These are phyloP conservation scores for Zosterops japonicus DNA, from an alignment of 2,113 vertebrate species.

Conservation along the genomic window DNA sequence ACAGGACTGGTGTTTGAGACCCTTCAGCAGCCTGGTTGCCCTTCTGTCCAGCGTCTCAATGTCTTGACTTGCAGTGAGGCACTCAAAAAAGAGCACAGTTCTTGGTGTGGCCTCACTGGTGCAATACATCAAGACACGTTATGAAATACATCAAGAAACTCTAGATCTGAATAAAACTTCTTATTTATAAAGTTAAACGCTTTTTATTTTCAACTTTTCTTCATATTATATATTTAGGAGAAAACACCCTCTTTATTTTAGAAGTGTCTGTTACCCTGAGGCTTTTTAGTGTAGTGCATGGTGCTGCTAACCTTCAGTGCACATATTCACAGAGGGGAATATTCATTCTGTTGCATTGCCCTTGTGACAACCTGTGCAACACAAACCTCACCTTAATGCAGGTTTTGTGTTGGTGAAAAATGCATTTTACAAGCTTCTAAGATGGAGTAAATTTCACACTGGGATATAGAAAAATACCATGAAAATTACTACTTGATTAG, in stretches of 20 bases:
- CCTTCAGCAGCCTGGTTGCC: background rate
- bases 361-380: background rate
- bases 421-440: background rate
- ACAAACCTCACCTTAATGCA: background rate
- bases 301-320: background rate
- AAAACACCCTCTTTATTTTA: background rate
- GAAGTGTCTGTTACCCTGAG: background rate
- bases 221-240: background rate
- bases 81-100: background rate
- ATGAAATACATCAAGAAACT: background rate
- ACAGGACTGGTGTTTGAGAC: background rate
- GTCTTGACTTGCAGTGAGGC: background rate
- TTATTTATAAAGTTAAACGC: rapidly evolving
- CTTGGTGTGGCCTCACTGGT: background rate
- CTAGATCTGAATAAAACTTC: background rate
- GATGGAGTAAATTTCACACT: background rate
- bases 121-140: background rate
- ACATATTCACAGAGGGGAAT: background rate
- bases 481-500: background rate
- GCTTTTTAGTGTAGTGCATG: background rate
- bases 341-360: background rate
- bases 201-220: background rate
- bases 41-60: background rate
- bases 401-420: background rate
- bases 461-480: background rate